phyloP scores from a whole-genome alignment of 2,888 invertebrate species.

The Drosophila lacicola region DNA sequence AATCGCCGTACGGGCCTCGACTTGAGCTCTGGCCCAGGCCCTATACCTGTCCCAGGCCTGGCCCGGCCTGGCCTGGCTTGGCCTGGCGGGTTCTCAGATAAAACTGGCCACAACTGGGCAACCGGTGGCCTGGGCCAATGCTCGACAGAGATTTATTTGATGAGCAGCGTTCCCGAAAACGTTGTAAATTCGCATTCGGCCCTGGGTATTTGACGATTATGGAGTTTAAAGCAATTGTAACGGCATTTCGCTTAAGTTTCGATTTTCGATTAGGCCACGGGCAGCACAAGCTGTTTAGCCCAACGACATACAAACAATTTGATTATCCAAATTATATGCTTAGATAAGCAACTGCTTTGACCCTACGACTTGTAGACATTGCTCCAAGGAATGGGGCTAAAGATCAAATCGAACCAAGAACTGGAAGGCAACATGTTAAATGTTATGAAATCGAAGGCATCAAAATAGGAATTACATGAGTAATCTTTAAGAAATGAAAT shows the following conservation, averaged over 20 bases:
- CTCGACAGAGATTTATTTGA: conserved; percentile 78
- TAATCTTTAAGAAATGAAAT: too few relatives aligned
- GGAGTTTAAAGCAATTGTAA: conserved; percentile 62
- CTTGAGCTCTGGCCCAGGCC: conserved; percentile 24
- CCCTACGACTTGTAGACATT: conserved; percentile 28
- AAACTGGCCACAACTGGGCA: conserved; percentile 24
- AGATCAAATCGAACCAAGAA: conserved; percentile 19
- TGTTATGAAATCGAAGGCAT: too few relatives aligned
- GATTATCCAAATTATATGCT: conserved; percentile 53
- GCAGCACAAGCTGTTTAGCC: conserved; percentile 32
- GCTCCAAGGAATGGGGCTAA: conserved; percentile 11
- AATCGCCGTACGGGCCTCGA: conserved; percentile 66
- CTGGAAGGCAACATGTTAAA: background rate
- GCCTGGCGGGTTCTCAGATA: conserved; percentile 21
- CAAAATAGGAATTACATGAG: too few relatives aligned
- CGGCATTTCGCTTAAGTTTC: conserved; percentile 56
- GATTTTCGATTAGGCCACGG: conserved; percentile 32
- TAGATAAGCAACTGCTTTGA: conserved; percentile 42
- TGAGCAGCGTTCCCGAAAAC: conserved; percentile 60
- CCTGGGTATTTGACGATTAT: conserved; percentile 61
- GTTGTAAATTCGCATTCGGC: conserved; percentile 56
- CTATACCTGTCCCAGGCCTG: conserved; percentile 10
- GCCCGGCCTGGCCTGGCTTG: conserved; percentile 18
- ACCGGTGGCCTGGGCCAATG: conserved; percentile 42
- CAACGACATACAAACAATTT: conserved; percentile 39